Conservation (phyloP, 2,113 vertebrate species). For the Candoia aspera region DNA sequence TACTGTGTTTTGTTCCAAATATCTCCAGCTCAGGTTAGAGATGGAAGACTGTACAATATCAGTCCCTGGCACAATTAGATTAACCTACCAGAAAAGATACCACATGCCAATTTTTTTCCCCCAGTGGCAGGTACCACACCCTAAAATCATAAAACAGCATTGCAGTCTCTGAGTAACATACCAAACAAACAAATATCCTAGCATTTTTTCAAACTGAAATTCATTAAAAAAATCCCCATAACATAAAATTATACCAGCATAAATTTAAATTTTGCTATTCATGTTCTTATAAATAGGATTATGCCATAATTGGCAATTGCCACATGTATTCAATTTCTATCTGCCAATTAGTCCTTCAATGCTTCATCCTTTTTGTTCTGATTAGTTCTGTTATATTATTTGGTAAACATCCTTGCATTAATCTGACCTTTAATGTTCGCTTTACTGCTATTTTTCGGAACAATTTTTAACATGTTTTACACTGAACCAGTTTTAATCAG, state of each 20-base stretch:
- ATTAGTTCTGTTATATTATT: neutral
- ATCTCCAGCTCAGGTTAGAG: constrained; percentile 61
- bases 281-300: neutral
- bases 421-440: neutral
- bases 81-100: constrained; percentile 70
- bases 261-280: neutral
- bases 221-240: constrained; percentile 54
- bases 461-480: constrained; percentile 14
- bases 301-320: neutral
- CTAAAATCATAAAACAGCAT: constrained; percentile 78
- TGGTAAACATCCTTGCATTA: neutral
- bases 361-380: neutral
- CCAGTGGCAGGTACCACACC: constrained; percentile 79
- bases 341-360: neutral
- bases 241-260: neutral
- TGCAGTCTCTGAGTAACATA: constrained; percentile 71
- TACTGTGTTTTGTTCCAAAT: constrained; percentile 57
- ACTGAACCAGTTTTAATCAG: neutral
- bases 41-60: constrained; percentile 61
- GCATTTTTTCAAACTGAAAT: constrained; percentile 60
- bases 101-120: constrained; percentile 76
- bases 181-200: constrained; percentile 71
- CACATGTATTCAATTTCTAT: neutral
- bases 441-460: neutral
- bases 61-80: constrained; percentile 73